These are phyloP conservation scores for Volucella inflata DNA, from an alignment of 2,888 invertebrate species.

Conservation along the genomic window DNA sequence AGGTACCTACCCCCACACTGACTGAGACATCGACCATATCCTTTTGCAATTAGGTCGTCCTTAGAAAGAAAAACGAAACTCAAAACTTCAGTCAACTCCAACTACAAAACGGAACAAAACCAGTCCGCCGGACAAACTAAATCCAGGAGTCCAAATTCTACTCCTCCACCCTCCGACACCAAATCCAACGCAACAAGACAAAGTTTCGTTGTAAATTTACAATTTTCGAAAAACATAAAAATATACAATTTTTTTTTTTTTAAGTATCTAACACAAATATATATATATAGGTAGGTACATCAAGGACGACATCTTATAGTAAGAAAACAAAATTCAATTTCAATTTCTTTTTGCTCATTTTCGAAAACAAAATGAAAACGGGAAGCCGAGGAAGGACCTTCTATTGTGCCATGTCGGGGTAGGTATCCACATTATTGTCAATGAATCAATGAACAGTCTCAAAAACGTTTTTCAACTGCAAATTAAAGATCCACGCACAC, in stretches of 20 bases:
- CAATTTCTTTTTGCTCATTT: constrained; percentile 19
- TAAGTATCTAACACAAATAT: constrained; percentile 2
- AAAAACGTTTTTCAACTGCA: constrained; percentile 70
- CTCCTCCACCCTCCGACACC: neutral
- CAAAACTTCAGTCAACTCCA: neutral
- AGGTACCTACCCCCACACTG: neutral
- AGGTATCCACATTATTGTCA: constrained; percentile 28
- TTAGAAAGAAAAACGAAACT: constrained; percentile 25
- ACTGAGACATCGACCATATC: constrained; percentile 24
- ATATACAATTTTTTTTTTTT: constrained; percentile 39
- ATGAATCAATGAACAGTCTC: constrained; percentile 66
- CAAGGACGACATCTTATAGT: constrained; percentile 64
- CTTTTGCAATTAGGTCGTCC: constrained; percentile 67
- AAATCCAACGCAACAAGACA: constrained; percentile 26
- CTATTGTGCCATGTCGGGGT: neutral
- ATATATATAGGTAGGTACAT: constrained; percentile 29
- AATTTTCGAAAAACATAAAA: constrained; percentile 20
- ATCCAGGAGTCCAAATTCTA: neutral
- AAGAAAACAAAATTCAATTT: constrained; percentile 72
- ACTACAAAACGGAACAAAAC: constrained; percentile 8
- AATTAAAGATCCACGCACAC: constrained; percentile 71
- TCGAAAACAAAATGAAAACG: neutral
- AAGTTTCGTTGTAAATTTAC: constrained; percentile 55
- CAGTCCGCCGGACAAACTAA: neutral
- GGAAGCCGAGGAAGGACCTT: neutral